Evolutionary conservation across 2,888 invertebrate species (phyloP), one percentile per base, ranked within the genome.

Genomic region (Amorpha juglandis): DNA sequence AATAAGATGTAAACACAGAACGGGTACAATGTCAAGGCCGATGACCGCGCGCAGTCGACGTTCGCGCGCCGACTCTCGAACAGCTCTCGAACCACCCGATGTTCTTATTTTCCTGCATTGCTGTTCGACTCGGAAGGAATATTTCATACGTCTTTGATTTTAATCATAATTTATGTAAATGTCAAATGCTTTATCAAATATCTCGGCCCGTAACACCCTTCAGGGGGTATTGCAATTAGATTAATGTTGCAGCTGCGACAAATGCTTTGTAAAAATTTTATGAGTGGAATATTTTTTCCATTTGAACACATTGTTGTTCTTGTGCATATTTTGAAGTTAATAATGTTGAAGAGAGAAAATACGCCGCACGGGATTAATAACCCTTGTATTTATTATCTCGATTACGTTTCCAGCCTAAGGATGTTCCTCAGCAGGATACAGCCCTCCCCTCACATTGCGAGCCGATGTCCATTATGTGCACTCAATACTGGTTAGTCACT

Each of bases 11-110:
- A 78, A 84, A 83, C 79, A 81, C 70, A 74, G 81, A 86, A 84
- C 83, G 80, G 77, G 85, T 85, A 83, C 90, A 90, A 85, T 90
- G 90, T 91, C 90, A 90, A 88, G 87, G 90, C 86, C 80, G 86
- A 79, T 90, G 90, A 90, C 90, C 90, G 86, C 84, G 62, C 42
- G 62, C 52, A 51, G 63, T 33, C 63, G 62, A 47, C 55, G 42
- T 19, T 50, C 35, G 64, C 47, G 48, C 55, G 19, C 55, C 11
- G 12, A 14, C 35, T 27, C 63, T 27, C n/a, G n/a, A n/a, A n/a
- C n/a, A n/a, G n/a, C n/a, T n/a, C 47, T 35, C 19, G 6, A 53
- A 27, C 45, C 52, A 66, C 62, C 21, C 45, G 62, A 35, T 53
- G 66, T 33, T 66, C 53, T 66, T 66, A 63, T 66, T 66, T 62